Percentiles rank a stretch among this genome's conserved stretches.
These are phyloP conservation scores for Aphelenchoides fujianensis DNA, from an alignment of 1,140 invertebrate species.

Conservation along the genomic window DNA sequence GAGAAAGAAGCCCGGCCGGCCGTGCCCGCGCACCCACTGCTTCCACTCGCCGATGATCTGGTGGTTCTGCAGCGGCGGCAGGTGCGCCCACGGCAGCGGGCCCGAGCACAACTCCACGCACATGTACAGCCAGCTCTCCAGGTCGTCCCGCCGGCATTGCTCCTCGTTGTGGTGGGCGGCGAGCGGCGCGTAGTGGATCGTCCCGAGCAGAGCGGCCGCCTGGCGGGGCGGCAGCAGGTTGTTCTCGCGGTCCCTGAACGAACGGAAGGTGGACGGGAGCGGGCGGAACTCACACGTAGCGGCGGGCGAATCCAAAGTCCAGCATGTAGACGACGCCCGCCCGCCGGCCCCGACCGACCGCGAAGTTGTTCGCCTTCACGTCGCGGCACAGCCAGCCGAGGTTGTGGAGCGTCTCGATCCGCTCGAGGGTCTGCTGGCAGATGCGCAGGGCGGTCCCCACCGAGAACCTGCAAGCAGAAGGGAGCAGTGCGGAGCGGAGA, in stretches of 20 bases:
- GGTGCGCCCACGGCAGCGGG: constrained; percentile 43
- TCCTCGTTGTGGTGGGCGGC: constrained; percentile 45
- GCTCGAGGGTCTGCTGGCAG: constrained; percentile 34
- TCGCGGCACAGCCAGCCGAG: constrained; percentile 46
- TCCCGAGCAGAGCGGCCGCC: constrained; percentile 45
- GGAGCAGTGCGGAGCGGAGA: no score
- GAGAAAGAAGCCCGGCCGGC: constrained; percentile 30
- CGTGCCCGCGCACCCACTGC: constrained; percentile 25
- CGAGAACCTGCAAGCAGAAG: no score
- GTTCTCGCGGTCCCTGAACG: constrained; percentile 42
- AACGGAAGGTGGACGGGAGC: no score
- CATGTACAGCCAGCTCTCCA: no score
- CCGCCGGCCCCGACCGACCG: constrained; percentile 38
- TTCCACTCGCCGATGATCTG: constrained; percentile 46
- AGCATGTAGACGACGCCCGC: constrained; percentile 44
- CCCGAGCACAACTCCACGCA: no score
- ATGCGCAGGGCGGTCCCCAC: constrained; percentile 41
- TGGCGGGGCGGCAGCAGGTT: constrained; percentile 34
- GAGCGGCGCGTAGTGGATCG: constrained; percentile 49
- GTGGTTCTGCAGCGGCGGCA: constrained; percentile 38
- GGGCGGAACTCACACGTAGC: no score
- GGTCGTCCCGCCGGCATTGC: no score
- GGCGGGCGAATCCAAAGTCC: constrained; percentile 55
- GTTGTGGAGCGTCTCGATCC: constrained; percentile 45
- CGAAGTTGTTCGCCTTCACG: no score